Conservation (phyloP, 2,888 invertebrate genomes). For the Serrognathus titanus region DNA sequence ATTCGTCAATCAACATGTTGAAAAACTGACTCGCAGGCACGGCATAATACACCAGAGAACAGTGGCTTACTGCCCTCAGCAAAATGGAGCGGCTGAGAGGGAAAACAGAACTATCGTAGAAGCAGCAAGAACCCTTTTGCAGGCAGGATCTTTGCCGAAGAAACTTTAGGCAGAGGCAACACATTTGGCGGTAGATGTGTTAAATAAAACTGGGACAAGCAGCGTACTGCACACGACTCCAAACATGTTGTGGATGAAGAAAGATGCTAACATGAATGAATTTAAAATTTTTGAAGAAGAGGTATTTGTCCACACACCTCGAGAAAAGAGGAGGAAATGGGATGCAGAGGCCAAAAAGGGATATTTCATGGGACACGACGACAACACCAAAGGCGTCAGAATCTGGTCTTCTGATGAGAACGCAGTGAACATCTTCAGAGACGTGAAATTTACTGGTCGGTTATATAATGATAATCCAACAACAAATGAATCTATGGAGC, state of each 20-base stretch:
- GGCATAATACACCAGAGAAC: slow-evolving; percentile 35
- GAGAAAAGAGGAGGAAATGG: slow-evolving; percentile 20
- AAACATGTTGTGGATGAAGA: slow-evolving; percentile 40
- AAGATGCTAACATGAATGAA: slow-evolving; percentile 23
- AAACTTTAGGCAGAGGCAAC: slow-evolving; percentile 38
- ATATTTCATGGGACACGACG: slow-evolving; percentile 20
- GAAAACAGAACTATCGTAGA: slow-evolving; percentile 39
- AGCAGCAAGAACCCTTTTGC: slow-evolving; percentile 33
- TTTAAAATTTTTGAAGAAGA: slow-evolving; percentile 23
- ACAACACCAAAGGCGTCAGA: slow-evolving; percentile 18
- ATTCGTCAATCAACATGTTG: slow-evolving; percentile 29
- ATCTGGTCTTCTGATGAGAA: slow-evolving; percentile 19
- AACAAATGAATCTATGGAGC: neutral
- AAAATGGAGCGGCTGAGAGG: slow-evolving; percentile 40
- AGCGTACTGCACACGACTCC: slow-evolving; percentile 28
- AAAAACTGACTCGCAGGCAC: slow-evolving; percentile 19
- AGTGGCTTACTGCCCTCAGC: slow-evolving; percentile 37
- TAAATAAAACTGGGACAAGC: slow-evolving; percentile 23
- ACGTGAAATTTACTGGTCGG: slow-evolving; percentile 19
- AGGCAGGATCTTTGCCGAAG: slow-evolving; percentile 25
- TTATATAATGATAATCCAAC: too few species aligned
- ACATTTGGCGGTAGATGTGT: slow-evolving; percentile 23
- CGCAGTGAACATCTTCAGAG: slow-evolving; percentile 19
- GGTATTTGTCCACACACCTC: slow-evolving; percentile 23
- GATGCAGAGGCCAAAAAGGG: slow-evolving; percentile 20